Percentiles rank a stretch among this genome's conserved stretches.
phyloP scores from a whole-genome alignment of 2,888 invertebrate species.

The Orchesellides sinensis region DNA sequence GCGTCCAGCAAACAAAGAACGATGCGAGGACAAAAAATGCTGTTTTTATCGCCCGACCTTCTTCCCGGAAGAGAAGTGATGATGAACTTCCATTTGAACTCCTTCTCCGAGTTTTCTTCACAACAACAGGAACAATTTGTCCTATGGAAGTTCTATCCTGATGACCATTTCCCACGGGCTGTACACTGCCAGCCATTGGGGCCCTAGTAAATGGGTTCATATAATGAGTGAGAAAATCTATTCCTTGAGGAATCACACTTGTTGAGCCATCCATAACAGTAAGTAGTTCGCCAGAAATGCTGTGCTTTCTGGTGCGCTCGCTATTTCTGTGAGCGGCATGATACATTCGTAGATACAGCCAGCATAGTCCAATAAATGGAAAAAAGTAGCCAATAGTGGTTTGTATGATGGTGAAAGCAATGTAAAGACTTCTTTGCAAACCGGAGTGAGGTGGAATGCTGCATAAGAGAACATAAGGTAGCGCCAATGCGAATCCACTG shows the following conservation, averaged over 20 bases:
- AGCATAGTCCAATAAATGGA: constrained; percentile 78
- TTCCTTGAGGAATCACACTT: constrained; percentile 74
- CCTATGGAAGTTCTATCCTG: constrained; percentile 48
- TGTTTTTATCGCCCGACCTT: constrained; percentile 79
- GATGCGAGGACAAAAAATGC: constrained; percentile 79
- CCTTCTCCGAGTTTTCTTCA: constrained; percentile 76
- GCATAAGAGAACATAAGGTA: constrained; percentile 75
- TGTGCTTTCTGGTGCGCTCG: constrained; percentile 78
- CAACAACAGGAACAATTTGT: constrained; percentile 67
- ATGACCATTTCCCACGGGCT: constrained; percentile 21
- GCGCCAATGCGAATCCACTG: constrained; percentile 77
- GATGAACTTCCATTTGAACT: constrained; percentile 78
- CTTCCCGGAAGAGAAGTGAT: constrained; percentile 78
- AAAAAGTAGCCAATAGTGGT: constrained; percentile 78
- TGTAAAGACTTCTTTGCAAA: constrained; percentile 74
- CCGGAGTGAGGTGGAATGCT: constrained; percentile 75
- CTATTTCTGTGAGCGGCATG: constrained; percentile 79
- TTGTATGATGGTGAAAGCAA: constrained; percentile 77
- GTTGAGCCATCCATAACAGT: constrained; percentile 75
- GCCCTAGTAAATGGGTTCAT: constrained; percentile 74
- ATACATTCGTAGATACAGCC: constrained; percentile 79
- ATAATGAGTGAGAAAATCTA: constrained; percentile 75
- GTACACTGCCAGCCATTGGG: constrained; percentile 73
- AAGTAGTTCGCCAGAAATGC: constrained; percentile 76
- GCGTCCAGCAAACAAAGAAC: constrained; percentile 79